Evolutionary conservation across 2,888 invertebrate genomes (phyloP).

Genomic region (Tachystola acroxantha): DNA sequence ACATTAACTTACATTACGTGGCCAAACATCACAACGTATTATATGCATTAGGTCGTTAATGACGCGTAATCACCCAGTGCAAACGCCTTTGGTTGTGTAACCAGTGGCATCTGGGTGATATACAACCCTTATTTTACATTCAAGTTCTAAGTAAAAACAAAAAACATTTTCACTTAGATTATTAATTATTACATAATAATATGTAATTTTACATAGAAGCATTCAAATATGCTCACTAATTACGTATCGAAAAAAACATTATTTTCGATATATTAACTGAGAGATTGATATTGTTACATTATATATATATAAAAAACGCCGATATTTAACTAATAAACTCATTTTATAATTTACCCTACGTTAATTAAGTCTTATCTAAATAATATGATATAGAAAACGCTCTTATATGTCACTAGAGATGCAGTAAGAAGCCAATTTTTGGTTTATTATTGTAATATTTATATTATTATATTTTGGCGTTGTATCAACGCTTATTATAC

Average conservation of each 20-base stretch:
- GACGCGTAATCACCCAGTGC: too few relatives aligned
- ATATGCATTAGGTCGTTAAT: slow-evolving; percentile 34
- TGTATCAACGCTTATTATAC: slow-evolving; percentile 48
- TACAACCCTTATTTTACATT: slow-evolving; percentile 15
- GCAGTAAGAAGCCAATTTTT: slow-evolving; percentile 69
- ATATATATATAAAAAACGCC: slow-evolving; percentile 2
- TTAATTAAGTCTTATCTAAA: slow-evolving; percentile 49
- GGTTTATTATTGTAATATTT: slow-evolving; percentile 60
- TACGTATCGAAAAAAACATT: not conserved
- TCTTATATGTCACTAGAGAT: slow-evolving; percentile 56
- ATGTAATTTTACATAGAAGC: slow-evolving; percentile 12
- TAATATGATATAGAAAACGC: slow-evolving; percentile 67
- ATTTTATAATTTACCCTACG: slow-evolving; percentile 33
- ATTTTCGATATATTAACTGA: not conserved
- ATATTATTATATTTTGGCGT: slow-evolving; percentile 24
- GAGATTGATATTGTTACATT: slow-evolving; percentile 1
- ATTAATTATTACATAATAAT: slow-evolving; percentile 13
- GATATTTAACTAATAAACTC: slow-evolving; percentile 18
- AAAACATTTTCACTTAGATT: slow-evolving; percentile 1
- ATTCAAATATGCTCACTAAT: slow-evolving; percentile 2
- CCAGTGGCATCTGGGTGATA: slow-evolving; percentile 1
- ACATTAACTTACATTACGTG: slow-evolving; percentile 60
- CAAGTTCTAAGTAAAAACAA: too few relatives aligned
- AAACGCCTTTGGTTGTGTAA: too few relatives aligned
- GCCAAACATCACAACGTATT: slow-evolving; percentile 66